These are phyloP conservation scores for Halichondria panicea DNA, from an alignment of 37 sponge, comb jelly and placozoan genomes.

Conservation along the genomic window DNA sequence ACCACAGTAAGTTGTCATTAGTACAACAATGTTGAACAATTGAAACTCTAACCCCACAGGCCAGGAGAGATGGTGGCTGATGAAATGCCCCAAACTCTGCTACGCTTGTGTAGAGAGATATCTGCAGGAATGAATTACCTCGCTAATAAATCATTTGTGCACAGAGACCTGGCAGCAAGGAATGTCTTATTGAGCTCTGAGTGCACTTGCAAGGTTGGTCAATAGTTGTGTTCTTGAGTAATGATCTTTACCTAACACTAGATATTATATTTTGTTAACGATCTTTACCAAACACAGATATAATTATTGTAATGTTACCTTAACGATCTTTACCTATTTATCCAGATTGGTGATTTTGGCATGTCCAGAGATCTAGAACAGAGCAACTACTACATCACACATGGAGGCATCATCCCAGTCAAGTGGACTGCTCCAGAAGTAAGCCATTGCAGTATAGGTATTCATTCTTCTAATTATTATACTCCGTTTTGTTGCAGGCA, in stretches of 20 bases:
- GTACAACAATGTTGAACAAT: neutral
- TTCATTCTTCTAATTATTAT: neutral
- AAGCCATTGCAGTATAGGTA: neutral
- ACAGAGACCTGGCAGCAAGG: slow-evolving; percentile 60
- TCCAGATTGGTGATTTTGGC: slow-evolving; percentile 53
- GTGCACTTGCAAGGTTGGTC: slow-evolving; percentile 48
- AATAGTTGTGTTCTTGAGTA: neutral
- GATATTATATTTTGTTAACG: neutral
- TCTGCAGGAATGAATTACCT: slow-evolving; percentile 61
- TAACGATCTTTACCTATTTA: too few species aligned
- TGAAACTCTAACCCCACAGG: neutral
- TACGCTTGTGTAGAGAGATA: slow-evolving; percentile 52
- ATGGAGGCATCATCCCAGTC: slow-evolving; percentile 24
- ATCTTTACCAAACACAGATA: neutral
- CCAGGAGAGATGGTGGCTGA: slow-evolving; percentile 6
- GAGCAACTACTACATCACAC: slow-evolving; percentile 11
- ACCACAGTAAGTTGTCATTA: slow-evolving; percentile 23
- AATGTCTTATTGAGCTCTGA: slow-evolving; percentile 23
- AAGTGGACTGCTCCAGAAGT: slow-evolving; percentile 19
- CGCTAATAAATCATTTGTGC: slow-evolving; percentile 52
- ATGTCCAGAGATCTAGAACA: slow-evolving; percentile 40
- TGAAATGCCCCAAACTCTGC: slow-evolving; percentile 10
- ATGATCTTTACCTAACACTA: slow-evolving; percentile 43
- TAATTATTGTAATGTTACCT: neutral
- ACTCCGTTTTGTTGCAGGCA: neutral